A percentile compares a stretch with the other conserved stretches of the same genome.
phyloP scores from a whole-genome alignment of 2,113 vertebrate genomes.

The Anguilla rostrata region DNA sequence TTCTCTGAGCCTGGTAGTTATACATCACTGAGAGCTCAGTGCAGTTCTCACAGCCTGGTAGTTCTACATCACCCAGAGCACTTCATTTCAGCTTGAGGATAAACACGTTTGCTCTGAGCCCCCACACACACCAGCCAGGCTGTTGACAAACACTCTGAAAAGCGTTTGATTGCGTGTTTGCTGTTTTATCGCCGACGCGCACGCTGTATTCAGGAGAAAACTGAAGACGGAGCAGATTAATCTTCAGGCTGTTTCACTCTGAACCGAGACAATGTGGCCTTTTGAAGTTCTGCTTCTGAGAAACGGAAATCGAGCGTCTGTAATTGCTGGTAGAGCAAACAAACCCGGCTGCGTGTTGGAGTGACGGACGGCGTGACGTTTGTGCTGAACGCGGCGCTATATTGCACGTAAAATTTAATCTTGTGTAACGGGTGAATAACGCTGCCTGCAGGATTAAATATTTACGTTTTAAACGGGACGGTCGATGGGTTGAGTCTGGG shows the following conservation, averaged over 20 bases:
- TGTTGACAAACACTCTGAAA: not conserved
- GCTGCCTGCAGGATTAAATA: not conserved
- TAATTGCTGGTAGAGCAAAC: not conserved
- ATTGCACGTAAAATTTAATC: not conserved
- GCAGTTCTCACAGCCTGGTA: too few relatives aligned
- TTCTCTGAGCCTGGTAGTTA: too few relatives aligned
- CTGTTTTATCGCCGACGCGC: not conserved
- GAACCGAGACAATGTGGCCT: not conserved
- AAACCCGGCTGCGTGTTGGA: not conserved
- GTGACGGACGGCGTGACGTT: not conserved
- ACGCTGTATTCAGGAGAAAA: not conserved
- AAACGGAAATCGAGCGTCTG: not conserved
- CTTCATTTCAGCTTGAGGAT: not conserved
- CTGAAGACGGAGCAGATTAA: not conserved
- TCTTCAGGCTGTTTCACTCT: not conserved
- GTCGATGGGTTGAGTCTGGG: not conserved
- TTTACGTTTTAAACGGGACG: not conserved
- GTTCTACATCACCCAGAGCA: not conserved
- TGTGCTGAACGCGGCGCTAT: not conserved
- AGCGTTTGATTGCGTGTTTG: not conserved
- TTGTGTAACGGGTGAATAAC: not conserved
- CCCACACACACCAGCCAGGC: not conserved
- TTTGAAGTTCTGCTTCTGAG: not conserved
- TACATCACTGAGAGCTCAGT: too few relatives aligned
- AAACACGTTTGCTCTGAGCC: not conserved